phyloP scores from a whole-genome alignment of 2,888 invertebrate species.

The Eilema sororculum region DNA sequence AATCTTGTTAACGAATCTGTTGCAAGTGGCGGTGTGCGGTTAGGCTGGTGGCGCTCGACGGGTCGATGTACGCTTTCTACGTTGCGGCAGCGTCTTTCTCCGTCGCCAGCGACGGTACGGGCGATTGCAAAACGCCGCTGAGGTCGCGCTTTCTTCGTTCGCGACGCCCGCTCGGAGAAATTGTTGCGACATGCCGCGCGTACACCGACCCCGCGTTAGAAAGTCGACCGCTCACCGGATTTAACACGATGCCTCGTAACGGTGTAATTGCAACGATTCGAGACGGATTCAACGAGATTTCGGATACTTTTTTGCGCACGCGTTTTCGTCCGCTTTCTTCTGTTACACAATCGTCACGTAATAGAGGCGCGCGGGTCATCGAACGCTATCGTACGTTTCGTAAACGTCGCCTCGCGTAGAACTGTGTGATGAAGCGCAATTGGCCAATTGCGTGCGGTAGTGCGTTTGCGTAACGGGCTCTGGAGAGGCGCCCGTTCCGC shows the following conservation, averaged over 20 bases:
- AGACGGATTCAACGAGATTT: constrained; percentile 79
- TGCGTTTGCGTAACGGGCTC: constrained; percentile 79
- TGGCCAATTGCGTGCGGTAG: constrained; percentile 74
- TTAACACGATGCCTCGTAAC: constrained; percentile 83
- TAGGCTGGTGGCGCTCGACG: constrained; percentile 50
- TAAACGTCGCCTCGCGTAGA: constrained; percentile 62
- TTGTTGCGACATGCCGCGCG: constrained; percentile 85
- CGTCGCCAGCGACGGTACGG: constrained; percentile 55
- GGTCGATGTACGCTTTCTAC: constrained; percentile 81
- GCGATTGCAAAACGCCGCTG: constrained; percentile 84
- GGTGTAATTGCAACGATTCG: constrained; percentile 84
- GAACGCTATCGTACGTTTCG: constrained; percentile 74
- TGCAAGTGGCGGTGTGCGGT: constrained; percentile 66
- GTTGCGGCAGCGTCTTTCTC: constrained; percentile 66
- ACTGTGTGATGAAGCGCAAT: constrained; percentile 68
- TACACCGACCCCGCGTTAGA: constrained; percentile 86
- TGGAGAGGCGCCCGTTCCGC: constrained; percentile 84
- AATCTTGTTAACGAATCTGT: constrained; percentile 73
- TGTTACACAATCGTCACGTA: constrained; percentile 82
- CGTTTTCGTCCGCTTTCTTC: constrained; percentile 84
- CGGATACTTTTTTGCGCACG: constrained; percentile 82
- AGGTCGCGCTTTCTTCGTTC: constrained; percentile 87
- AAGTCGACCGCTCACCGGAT: constrained; percentile 86
- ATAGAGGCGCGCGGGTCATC: constrained; percentile 75
- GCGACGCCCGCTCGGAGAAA: constrained; percentile 84